Conservation (phyloP, 2,113 vertebrate species). For the Lepisosteus oculatus region DNA sequence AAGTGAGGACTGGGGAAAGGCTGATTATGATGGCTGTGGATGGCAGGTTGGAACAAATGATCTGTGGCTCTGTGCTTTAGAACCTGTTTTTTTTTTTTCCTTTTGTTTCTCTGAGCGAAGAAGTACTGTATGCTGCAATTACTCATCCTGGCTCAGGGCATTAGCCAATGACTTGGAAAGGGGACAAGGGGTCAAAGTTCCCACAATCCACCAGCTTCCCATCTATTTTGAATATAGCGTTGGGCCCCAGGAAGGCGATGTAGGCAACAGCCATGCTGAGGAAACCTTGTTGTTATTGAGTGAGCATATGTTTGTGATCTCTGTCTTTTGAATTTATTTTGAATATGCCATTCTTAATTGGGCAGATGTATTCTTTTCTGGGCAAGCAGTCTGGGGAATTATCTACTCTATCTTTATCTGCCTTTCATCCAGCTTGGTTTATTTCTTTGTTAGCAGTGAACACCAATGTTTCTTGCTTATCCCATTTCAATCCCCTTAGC, state of each 20-base stretch:
- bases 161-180: neutral
- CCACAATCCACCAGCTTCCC: conserved; percentile 3
- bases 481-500: conserved; percentile 28
- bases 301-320: neutral
- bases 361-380: conserved; percentile 2
- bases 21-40: neutral
- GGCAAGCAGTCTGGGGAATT: neutral
- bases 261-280: neutral
- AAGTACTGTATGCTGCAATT: neutral
- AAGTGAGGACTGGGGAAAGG: neutral
- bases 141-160: neutral
- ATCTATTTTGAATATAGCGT: neutral
- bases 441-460: neutral
- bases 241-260: no score
- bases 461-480: conserved; percentile 25
- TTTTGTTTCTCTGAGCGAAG: neutral
- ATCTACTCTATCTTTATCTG: neutral
- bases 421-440: conserved; percentile 9
- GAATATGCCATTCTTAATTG: conserved; percentile 1
- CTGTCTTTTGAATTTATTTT: neutral
- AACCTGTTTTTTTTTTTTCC: neutral
- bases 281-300: no score
- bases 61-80: neutral
- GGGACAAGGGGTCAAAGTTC: neutral
- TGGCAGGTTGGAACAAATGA: neutral